Conservation (phyloP, 2,113 vertebrate species). For the Aptenodytes patagonicus region DNA sequence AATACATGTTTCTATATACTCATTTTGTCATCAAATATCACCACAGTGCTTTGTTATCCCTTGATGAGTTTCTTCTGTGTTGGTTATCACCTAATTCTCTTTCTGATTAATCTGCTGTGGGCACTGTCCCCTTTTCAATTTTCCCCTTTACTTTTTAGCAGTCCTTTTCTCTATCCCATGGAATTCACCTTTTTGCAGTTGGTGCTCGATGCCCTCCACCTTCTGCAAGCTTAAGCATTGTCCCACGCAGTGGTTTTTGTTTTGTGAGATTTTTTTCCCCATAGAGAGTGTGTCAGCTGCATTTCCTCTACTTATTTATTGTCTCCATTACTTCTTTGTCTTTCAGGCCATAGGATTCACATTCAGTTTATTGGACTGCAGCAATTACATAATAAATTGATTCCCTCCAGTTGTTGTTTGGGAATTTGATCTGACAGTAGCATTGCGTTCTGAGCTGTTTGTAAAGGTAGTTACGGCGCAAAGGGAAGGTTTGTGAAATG, state of each 20-base stretch:
- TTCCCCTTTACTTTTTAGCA: neutral
- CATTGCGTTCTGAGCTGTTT: neutral
- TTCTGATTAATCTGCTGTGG: neutral
- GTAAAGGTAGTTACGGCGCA: neutral
- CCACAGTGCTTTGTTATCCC: neutral
- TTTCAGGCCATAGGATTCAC: neutral
- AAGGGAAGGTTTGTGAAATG: neutral
- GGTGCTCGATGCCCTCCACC: neutral
- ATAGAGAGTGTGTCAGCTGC: neutral
- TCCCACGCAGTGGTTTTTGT: fast-evolving
- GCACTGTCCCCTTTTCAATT: neutral
- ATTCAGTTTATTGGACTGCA: conserved; percentile 22
- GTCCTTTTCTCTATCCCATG: neutral
- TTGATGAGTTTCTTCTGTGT: neutral
- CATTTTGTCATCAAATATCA: neutral
- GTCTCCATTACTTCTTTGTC: neutral
- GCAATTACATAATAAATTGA: conserved; percentile 25
- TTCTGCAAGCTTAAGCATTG: neutral
- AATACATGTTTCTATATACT: neutral
- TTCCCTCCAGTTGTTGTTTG: neutral
- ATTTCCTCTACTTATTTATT: neutral
- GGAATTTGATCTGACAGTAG: neutral
- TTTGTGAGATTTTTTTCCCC: neutral
- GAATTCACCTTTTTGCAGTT: neutral
- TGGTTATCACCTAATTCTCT: neutral